Evolutionary conservation across 1,140 invertebrate genomes (phyloP).

Genomic region (Drosophila novamexicana): DNA sequence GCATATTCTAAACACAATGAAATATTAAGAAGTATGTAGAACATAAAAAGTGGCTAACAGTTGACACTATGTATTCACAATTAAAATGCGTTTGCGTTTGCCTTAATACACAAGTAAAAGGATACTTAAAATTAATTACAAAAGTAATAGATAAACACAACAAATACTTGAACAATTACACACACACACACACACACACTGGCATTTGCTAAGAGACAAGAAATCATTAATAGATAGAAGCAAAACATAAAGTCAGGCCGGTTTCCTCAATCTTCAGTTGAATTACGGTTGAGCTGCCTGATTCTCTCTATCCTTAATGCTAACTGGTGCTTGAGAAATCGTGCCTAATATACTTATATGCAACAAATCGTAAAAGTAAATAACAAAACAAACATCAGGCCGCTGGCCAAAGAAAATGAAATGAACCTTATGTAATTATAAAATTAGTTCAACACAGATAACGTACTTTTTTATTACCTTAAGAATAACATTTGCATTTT

Average conservation of each 20-base stretch:
- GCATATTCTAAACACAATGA: conserved; percentile 6
- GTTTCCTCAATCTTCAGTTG: conserved; percentile 67
- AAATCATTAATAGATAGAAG: conserved; percentile 16
- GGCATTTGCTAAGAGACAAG: neutral
- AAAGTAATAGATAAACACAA: conserved; percentile 20
- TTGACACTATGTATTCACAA: conserved; percentile 48
- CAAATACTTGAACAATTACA: conserved; percentile 3
- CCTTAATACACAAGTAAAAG: conserved; percentile 36
- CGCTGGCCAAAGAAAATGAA: neutral
- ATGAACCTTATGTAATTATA: conserved; percentile 19
- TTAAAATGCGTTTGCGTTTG: conserved; percentile 58
- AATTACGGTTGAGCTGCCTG: conserved; percentile 49
- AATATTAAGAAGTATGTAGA: conserved; percentile 12
- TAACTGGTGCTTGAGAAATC: conserved; percentile 69
- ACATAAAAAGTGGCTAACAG: neutral
- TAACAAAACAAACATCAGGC: conserved; percentile 9
- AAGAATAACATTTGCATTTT: conserved; percentile 70
- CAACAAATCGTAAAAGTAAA: neutral
- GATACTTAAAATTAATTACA: conserved; percentile 2
- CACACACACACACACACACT: conserved; percentile 21
- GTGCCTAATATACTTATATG: conserved; percentile 40
- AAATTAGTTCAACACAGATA: conserved; percentile 31
- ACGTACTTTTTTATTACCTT: conserved; percentile 33
- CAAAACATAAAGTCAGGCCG: conserved; percentile 40
- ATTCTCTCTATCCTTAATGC: conserved; percentile 28